These are phyloP conservation scores for Drosophila dives DNA, from an alignment of 2,888 invertebrate species.

Conservation along the genomic window DNA sequence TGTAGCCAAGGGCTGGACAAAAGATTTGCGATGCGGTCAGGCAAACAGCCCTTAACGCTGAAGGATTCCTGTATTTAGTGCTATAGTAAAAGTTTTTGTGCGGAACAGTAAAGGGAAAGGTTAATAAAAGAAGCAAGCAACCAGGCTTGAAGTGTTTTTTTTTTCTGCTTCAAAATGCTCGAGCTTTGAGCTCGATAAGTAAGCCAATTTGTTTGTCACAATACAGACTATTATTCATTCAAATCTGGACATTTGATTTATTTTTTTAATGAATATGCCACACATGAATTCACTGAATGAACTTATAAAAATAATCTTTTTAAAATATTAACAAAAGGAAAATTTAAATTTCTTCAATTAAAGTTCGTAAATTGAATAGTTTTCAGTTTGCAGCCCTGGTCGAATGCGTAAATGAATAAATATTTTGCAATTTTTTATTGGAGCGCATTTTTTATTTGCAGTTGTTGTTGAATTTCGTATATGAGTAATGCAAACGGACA, in stretches of 20 bases:
- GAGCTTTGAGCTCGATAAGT: background rate
- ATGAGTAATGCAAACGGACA: constrained; percentile 71
- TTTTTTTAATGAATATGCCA: background rate
- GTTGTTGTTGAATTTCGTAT: constrained; percentile 49
- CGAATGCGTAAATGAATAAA: constrained; percentile 66
- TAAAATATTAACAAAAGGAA: background rate
- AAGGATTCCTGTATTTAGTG: background rate
- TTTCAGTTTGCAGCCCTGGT: constrained; percentile 66
- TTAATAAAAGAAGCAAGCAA: background rate
- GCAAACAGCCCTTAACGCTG: background rate
- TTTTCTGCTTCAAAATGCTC: background rate
- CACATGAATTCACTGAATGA: background rate
- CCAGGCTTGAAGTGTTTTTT: background rate
- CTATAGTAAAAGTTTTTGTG: background rate
- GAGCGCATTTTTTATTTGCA: constrained; percentile 31
- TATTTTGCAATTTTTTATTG: constrained; percentile 64
- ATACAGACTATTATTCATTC: background rate
- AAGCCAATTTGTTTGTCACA: background rate
- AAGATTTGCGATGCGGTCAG: constrained; percentile 27
- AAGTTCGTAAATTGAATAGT: background rate
- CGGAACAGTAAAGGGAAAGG: background rate
- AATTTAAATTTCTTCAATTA: background rate
- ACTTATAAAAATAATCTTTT: background rate
- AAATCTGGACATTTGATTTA: background rate
- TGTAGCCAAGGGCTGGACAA: constrained; percentile 45